Conservation (phyloP, 2,888 invertebrate species). For the Galeruca laticollis region DNA sequence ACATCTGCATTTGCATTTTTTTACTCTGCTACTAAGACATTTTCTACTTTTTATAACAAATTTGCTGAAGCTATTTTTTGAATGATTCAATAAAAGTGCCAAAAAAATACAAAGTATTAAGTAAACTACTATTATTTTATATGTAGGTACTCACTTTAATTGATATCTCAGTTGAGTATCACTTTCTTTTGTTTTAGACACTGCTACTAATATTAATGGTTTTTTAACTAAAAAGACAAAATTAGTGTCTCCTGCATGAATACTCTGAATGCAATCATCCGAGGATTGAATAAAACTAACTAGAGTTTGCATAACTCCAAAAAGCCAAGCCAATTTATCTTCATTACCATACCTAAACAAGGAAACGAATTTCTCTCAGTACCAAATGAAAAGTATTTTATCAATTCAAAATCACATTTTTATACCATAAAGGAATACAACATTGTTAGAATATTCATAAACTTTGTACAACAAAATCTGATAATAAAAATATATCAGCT, state of each 20-base stretch:
- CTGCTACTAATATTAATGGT: conserved; percentile 91
- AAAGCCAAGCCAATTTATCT: conserved; percentile 92
- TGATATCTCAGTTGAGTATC: conserved; percentile 86
- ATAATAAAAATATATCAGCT: too few species aligned
- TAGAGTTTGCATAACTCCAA: conserved; percentile 94
- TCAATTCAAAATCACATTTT: too few species aligned
- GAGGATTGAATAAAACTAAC: conserved; percentile 90
- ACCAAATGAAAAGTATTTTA: too few species aligned
- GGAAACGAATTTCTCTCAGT: too few species aligned
- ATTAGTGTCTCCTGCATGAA: conserved; percentile 86
- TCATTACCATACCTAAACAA: conserved; percentile 86
- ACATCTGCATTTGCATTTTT: too few species aligned
- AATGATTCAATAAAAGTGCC: background rate
- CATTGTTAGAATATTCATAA: conserved; percentile 1
- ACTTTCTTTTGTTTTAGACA: conserved; percentile 86
- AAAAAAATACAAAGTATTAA: background rate
- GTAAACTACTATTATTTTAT: background rate
- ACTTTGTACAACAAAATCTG: conserved; percentile 34
- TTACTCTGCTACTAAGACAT: too few species aligned
- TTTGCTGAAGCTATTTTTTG: too few species aligned
- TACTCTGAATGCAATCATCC: conserved; percentile 87
- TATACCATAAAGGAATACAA: background rate
- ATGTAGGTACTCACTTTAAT: conserved; percentile 77
- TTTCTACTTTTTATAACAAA: too few species aligned
- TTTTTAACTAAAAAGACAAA: conserved; percentile 93